phyloP scores from a whole-genome alignment of 1,140 invertebrate genomes.

The Lasioglossum albipes region DNA sequence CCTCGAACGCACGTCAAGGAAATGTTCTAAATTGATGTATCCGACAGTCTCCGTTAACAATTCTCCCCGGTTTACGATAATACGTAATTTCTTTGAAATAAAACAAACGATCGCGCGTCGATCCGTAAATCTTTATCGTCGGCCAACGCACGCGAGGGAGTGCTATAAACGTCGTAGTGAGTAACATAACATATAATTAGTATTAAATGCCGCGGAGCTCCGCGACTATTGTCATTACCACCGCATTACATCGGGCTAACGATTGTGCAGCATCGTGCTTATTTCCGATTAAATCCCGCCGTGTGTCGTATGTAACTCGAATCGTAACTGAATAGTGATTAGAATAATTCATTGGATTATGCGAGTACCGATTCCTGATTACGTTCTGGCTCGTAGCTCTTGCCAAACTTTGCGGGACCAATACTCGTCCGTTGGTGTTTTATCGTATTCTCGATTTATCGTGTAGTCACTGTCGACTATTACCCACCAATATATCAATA shows the following conservation, averaged over 20 bases:
- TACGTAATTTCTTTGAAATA: too few relatives aligned
- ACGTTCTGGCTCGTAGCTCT: not conserved
- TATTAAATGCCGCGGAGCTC: conserved; percentile 40
- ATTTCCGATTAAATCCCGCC: conserved; percentile 49
- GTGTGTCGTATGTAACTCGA: conserved; percentile 43
- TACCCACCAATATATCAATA: too few relatives aligned
- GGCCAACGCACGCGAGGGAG: conserved; percentile 3
- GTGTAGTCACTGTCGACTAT: not conserved
- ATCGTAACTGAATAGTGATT: conserved; percentile 51
- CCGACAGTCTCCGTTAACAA: too few relatives aligned
- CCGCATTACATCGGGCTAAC: conserved; percentile 39
- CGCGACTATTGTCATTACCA: conserved; percentile 46
- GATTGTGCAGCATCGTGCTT: conserved; percentile 39
- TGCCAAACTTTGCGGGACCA: not conserved
- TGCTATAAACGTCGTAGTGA: conserved; percentile 19
- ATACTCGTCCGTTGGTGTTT: not conserved
- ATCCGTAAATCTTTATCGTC: not conserved
- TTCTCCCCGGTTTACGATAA: too few relatives aligned
- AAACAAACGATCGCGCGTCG: not conserved
- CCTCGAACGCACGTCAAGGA: too few relatives aligned
- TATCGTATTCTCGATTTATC: not conserved
- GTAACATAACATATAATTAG: conserved; percentile 40
- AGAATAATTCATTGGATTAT: conserved; percentile 50
- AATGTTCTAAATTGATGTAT: too few relatives aligned
- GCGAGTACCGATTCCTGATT: conserved; percentile 22